Conservation (phyloP, 2,888 invertebrate species). For the Drosophila recens region DNA sequence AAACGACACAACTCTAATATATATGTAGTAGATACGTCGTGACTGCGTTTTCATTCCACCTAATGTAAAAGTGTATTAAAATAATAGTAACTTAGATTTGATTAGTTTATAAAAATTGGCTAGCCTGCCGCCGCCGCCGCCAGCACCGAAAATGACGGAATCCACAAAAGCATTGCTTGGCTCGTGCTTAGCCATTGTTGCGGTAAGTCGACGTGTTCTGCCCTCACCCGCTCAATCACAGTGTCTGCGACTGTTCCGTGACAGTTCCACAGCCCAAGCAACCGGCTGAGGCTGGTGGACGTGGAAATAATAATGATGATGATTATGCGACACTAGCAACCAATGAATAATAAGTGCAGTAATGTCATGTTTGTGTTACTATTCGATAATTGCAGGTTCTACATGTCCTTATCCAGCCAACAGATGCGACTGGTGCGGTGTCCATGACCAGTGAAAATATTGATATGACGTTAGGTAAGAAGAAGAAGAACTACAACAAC, state of each 20-base stretch:
- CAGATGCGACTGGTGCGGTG: constrained; percentile 90
- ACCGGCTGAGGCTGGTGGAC: constrained; percentile 38
- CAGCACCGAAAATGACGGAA: constrained; percentile 54
- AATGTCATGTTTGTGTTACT: background rate
- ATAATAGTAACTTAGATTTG: constrained; percentile 40
- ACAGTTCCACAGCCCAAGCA: background rate
- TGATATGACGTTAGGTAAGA: constrained; percentile 93
- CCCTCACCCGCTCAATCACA: constrained; percentile 35
- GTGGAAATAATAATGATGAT: constrained; percentile 21
- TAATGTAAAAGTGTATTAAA: constrained; percentile 65
- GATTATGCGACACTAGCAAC: background rate
- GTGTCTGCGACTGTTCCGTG: constrained; percentile 3
- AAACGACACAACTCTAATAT: no score
- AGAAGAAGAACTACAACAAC: constrained; percentile 51
- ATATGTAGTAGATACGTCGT: constrained; percentile 63
- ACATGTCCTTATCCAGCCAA: constrained; percentile 89
- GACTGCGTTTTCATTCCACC: constrained; percentile 63
- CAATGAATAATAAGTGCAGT: background rate
- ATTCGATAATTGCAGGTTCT: constrained; percentile 73
- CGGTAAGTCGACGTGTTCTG: constrained; percentile 77
- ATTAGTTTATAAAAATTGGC: constrained; percentile 46
- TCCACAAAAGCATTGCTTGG: constrained; percentile 58
- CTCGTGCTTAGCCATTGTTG: constrained; percentile 67
- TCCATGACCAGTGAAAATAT: constrained; percentile 92
- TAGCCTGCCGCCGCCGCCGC: constrained; percentile 52